phyloP scores from a whole-genome alignment of 2,888 invertebrate genomes.

The Torymus tubicola region DNA sequence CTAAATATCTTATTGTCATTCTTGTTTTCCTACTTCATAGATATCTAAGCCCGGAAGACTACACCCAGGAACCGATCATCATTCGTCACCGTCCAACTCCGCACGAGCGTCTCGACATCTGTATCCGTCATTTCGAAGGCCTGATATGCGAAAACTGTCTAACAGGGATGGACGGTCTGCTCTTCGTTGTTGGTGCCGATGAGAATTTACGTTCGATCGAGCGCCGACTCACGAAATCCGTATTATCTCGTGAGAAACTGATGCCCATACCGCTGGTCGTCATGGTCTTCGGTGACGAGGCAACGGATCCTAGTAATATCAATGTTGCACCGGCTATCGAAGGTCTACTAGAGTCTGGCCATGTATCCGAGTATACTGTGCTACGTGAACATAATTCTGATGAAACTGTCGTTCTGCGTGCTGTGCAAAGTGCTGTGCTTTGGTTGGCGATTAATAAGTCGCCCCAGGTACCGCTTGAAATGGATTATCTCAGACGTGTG shows the following conservation, averaged over 20 bases:
- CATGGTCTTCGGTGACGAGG: slow-evolving; percentile 64
- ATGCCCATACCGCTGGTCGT: slow-evolving; percentile 71
- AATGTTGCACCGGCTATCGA: slow-evolving; percentile 63
- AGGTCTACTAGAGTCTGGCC: slow-evolving; percentile 67
- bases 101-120: slow-evolving; percentile 69
- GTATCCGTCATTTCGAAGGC: slow-evolving; percentile 70
- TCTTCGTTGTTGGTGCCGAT: slow-evolving; percentile 67
- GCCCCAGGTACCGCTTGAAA: slow-evolving; percentile 68
- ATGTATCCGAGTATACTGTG: slow-evolving; percentile 70
- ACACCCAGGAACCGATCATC: slow-evolving; percentile 65
- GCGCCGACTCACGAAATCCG: slow-evolving; percentile 67
- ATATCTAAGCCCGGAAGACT: slow-evolving; percentile 75
- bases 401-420: slow-evolving; percentile 65
- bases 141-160: slow-evolving; percentile 64
- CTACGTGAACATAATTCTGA: slow-evolving; percentile 64
- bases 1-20: too few relatives aligned
- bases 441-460: slow-evolving; percentile 72
- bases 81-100: slow-evolving; percentile 68
- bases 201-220: slow-evolving; percentile 64
- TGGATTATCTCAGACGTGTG: slow-evolving; percentile 67
- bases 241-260: slow-evolving; percentile 68
- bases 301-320: slow-evolving; percentile 48
- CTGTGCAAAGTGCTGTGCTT: slow-evolving; percentile 67
- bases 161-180: slow-evolving; percentile 69
- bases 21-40: background rate